Evolutionary conservation across 2,113 vertebrate genomes (phyloP).

Genomic region (Mus pahari): DNA sequence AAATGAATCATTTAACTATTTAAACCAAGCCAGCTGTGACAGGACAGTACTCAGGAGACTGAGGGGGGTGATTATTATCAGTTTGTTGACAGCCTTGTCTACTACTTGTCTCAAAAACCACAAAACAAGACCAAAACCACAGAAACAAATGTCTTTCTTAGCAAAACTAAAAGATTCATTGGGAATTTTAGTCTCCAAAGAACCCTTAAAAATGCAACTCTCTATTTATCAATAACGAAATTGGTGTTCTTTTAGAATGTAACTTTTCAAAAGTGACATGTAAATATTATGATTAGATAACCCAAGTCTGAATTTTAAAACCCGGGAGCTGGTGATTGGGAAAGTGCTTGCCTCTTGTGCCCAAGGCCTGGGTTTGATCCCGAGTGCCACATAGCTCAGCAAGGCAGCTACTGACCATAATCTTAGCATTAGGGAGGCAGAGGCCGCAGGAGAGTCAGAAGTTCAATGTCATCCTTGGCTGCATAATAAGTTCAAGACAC

Average conservation of each 20-base stretch:
- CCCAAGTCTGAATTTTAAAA: neutral
- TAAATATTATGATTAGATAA: neutral
- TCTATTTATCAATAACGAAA: neutral
- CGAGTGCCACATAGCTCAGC: no score
- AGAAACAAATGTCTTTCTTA: neutral
- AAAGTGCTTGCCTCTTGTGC: neutral
- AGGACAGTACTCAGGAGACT: neutral
- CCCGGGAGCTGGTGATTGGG: neutral
- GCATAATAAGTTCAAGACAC: neutral
- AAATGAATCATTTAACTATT: neutral
- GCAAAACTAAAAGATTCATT: conserved; percentile 11
- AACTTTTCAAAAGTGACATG: neutral
- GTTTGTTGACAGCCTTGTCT: neutral
- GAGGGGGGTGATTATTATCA: neutral
- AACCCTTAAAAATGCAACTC: conserved; percentile 51
- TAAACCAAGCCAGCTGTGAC: neutral
- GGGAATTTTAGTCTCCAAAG: conserved; percentile 15
- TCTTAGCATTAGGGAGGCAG: neutral
- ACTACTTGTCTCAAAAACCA: neutral
- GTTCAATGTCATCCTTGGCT: neutral
- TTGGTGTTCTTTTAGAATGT: neutral
- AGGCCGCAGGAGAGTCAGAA: neutral
- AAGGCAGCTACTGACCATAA: neutral
- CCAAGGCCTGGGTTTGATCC: neutral
- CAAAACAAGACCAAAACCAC: neutral